Percentiles rank a stretch among this genome's conserved stretches.
Evolutionary conservation across 2,797 vertebrate genomes (phyloP).

Genomic region (Myiotriccus ornatus): DNA sequence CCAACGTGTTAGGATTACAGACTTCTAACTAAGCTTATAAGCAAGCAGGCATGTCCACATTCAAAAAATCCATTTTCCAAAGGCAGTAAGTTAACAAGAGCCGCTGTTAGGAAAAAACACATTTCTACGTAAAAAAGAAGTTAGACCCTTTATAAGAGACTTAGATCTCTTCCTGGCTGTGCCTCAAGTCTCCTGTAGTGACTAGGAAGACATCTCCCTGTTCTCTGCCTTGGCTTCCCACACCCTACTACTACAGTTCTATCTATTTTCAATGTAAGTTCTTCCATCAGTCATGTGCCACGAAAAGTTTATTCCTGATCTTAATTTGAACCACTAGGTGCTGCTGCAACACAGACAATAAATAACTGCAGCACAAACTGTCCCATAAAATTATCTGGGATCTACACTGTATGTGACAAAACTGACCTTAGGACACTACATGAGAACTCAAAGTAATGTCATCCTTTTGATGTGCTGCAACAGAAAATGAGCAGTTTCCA

Average conservation of each 20-base stretch:
- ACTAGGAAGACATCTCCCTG: background rate
- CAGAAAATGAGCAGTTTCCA: background rate
- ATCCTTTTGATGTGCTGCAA: background rate
- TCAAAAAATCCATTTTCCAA: background rate
- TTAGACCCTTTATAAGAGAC: background rate
- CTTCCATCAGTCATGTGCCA: background rate
- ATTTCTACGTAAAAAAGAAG: background rate
- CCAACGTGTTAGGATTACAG: background rate
- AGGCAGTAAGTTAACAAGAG: background rate
- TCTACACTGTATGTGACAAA: background rate
- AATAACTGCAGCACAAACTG: background rate
- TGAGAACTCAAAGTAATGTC: background rate
- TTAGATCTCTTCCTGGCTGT: background rate
- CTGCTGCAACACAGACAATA: slow-evolving; percentile 54
- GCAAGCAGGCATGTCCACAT: background rate
- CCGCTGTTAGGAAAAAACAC: background rate
- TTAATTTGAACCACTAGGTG: slow-evolving; percentile 61
- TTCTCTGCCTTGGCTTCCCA: background rate
- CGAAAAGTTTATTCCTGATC: background rate
- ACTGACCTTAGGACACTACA: background rate
- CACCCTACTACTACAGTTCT: background rate
- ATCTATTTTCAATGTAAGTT: background rate
- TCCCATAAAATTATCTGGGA: background rate
- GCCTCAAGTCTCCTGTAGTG: background rate
- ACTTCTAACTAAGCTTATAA: background rate